Evolutionary conservation across 2,797 vertebrate genomes (phyloP).

Genomic region (Phoxinus dragarum): DNA sequence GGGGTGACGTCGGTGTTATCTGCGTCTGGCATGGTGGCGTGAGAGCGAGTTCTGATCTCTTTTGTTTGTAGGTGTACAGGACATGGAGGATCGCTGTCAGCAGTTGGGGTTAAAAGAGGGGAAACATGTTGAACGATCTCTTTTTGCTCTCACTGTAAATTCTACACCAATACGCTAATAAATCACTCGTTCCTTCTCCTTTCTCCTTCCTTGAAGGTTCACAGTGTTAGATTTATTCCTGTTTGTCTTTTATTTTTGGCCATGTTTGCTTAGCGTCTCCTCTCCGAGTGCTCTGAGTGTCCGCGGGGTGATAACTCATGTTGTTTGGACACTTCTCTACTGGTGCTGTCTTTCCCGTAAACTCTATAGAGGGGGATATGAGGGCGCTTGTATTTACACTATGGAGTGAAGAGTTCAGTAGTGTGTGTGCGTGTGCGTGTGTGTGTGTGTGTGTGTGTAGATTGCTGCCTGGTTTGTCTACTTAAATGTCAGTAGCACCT

Average conservation of each 20-base stretch:
- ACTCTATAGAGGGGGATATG: constrained; percentile 64
- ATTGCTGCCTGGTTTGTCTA: constrained; percentile 65
- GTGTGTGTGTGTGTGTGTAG: constrained; percentile 66
- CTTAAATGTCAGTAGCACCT: constrained; percentile 77
- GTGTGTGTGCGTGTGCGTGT: constrained; percentile 65
- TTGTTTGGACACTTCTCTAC: constrained; percentile 75
- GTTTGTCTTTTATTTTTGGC: constrained; percentile 78
- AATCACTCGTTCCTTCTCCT: constrained; percentile 66
- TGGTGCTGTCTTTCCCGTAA: constrained; percentile 73
- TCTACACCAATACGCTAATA: constrained; percentile 74
- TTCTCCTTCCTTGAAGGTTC: constrained; percentile 61
- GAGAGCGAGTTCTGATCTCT: constrained; percentile 56
- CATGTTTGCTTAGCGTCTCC: constrained; percentile 69
- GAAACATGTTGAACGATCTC: constrained; percentile 38
- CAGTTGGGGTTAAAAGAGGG: constrained; percentile 66
- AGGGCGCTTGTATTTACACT: constrained; percentile 73
- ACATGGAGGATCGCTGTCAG: constrained; percentile 65
- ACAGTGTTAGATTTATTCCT: constrained; percentile 73
- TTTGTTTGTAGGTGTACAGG: constrained; percentile 57
- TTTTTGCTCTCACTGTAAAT: constrained; percentile 61
- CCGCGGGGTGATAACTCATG: constrained; percentile 74
- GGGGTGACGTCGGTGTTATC: constrained; percentile 63
- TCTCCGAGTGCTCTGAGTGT: constrained; percentile 71
- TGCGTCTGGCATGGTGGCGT: constrained; percentile 56
- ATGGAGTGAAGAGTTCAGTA: constrained; percentile 78